These are phyloP conservation scores for Emydocephalus ijimae DNA, from an alignment of 2,113 vertebrate species.

Conservation along the genomic window DNA sequence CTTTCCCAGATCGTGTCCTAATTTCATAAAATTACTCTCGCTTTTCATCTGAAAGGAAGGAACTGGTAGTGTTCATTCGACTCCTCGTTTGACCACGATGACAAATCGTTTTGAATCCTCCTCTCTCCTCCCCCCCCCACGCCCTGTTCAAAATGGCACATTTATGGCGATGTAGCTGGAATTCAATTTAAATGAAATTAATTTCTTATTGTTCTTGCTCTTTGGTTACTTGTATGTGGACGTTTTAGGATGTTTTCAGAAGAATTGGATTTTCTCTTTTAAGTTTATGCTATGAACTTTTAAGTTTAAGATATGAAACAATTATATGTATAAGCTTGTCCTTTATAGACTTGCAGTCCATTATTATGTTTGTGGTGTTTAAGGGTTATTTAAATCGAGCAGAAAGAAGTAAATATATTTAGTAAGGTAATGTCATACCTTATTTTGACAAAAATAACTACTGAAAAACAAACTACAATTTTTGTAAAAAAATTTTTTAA, in stretches of 20 bases:
- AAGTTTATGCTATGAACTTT: not conserved
- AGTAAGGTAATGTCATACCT: slow-evolving; percentile 3
- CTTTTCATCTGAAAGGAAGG: not conserved
- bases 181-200: not conserved
- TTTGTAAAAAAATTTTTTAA: not conserved
- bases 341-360: not conserved
- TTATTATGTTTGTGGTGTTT: not conserved
- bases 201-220: not conserved
- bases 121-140: not conserved
- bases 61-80: not conserved
- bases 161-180: not conserved
- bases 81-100: not conserved
- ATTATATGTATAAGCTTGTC: not conserved
- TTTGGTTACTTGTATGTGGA: not conserved
- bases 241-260: not conserved
- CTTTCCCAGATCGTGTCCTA: not conserved
- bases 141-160: not conserved
- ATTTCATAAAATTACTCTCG: not conserved
- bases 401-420: not conserved
- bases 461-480: not conserved
- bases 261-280: not conserved
- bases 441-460: not conserved
- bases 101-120: not conserved
- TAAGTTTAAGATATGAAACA: not conserved
- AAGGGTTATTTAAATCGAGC: not conserved